phyloP scores from a whole-genome alignment of 2,113 vertebrate genomes.

The Pungitius pungitius region DNA sequence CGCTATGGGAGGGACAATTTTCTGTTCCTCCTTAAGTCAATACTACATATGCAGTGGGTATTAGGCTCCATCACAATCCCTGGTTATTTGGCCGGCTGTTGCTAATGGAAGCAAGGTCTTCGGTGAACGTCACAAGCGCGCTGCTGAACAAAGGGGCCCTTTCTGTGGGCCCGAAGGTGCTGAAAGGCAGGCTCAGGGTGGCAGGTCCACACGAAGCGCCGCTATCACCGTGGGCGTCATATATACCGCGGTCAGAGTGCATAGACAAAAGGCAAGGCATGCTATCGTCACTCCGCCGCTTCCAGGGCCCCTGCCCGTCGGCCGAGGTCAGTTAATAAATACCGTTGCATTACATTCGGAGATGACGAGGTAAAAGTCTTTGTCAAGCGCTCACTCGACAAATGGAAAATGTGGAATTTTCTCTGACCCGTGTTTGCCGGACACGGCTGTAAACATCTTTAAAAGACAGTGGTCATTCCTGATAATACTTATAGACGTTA shows the following conservation, averaged over 20 bases:
- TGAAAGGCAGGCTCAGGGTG: conserved; percentile 78
- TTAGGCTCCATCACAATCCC: conserved; percentile 80
- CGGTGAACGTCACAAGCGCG: conserved; percentile 73
- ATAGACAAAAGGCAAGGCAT: conserved; percentile 66
- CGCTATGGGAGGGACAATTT: conserved; percentile 62
- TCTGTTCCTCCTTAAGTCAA: conserved; percentile 77
- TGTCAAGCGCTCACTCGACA: neutral
- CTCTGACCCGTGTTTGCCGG: neutral
- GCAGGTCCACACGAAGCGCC: conserved; percentile 64
- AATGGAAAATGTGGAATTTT: neutral
- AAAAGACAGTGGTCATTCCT: conserved; percentile 16
- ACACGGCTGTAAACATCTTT: conserved; percentile 1
- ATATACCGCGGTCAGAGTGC: conserved; percentile 30
- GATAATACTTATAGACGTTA: conserved; percentile 36
- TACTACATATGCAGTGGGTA: conserved; percentile 73
- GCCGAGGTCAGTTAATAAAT: conserved; percentile 11
- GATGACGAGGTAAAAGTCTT: conserved; percentile 9
- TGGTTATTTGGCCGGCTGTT: conserved; percentile 75
- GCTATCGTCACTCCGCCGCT: conserved; percentile 26
- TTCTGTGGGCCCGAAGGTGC: conserved; percentile 78
- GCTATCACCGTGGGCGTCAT: conserved; percentile 72
- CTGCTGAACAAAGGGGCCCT: conserved; percentile 78
- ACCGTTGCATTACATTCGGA: neutral
- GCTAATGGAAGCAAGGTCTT: conserved; percentile 75
- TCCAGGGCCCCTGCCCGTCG: conserved; percentile 9